phyloP scores from a whole-genome alignment of 2,113 vertebrate species.

The Grallaria varia region DNA sequence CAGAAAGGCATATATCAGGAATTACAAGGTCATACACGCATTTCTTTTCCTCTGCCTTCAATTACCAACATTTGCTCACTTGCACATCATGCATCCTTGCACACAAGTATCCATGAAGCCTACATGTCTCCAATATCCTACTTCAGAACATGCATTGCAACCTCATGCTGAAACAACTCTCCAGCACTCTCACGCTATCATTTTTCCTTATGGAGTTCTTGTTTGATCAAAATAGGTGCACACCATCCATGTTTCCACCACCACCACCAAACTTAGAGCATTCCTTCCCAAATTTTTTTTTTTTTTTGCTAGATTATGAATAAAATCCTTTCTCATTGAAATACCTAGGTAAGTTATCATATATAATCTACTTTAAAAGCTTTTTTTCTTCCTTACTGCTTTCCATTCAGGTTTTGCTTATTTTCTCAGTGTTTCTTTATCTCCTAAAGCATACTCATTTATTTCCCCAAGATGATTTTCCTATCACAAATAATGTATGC shows the following conservation, averaged over 20 bases:
- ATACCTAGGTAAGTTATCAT: background rate
- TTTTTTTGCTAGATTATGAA: background rate
- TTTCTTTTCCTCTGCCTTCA: background rate
- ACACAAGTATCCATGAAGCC: background rate
- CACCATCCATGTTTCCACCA: background rate
- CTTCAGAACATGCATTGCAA: background rate
- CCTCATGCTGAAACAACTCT: background rate
- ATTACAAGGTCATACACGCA: background rate
- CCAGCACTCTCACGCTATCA: too few relatives aligned
- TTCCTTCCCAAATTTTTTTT: background rate
- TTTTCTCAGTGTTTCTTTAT: background rate
- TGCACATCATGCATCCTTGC: background rate
- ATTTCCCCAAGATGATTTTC: background rate
- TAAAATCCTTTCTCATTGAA: background rate
- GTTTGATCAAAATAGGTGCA: background rate
- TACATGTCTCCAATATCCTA: background rate
- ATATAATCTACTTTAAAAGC: background rate
- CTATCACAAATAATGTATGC: background rate
- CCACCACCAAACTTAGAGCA: background rate
- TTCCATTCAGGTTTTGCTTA: background rate
- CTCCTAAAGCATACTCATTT: background rate
- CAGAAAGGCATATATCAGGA: background rate
- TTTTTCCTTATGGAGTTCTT: rapidly evolving
- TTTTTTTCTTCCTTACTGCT: background rate
- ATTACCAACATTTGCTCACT: background rate